Evolutionary conservation across 2,888 invertebrate species (phyloP).

Genomic region (Hirtodrosophila duncani): DNA sequence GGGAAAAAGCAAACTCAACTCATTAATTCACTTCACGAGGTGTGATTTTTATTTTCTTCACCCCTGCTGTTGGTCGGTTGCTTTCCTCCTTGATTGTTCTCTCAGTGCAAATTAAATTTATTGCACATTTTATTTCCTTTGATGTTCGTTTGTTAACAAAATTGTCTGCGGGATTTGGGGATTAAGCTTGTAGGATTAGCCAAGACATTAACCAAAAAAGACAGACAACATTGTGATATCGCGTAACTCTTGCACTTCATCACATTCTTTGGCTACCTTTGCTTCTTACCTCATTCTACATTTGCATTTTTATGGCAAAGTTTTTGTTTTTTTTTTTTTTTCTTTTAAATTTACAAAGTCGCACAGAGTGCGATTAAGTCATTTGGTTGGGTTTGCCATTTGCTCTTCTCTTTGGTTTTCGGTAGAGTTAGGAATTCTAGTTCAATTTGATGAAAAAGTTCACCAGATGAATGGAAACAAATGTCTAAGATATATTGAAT

Average conservation of each 20-base stretch:
- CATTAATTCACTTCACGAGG: slow-evolving; percentile 41
- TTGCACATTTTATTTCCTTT: slow-evolving; percentile 76
- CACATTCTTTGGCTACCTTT: slow-evolving; percentile 31
- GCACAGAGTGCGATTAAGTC: slow-evolving; percentile 66
- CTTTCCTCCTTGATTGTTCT: too few species aligned
- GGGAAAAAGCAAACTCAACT: slow-evolving; percentile 9
- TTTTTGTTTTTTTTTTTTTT: too few species aligned
- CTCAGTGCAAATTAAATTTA: slow-evolving; percentile 73
- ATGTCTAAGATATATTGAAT: too few species aligned
- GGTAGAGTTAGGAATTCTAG: too few species aligned
- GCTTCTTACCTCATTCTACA: slow-evolving; percentile 21
- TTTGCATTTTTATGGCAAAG: slow-evolving; percentile 68
- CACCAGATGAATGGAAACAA: too few species aligned
- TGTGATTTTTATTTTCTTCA: slow-evolving; percentile 49
- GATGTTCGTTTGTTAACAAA: slow-evolving; percentile 74
- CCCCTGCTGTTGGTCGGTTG: too few species aligned
- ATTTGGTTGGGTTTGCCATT: slow-evolving; percentile 47
- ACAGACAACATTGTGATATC: slow-evolving; percentile 63
- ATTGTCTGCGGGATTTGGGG: slow-evolving; percentile 49
- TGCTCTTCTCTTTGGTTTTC: too few species aligned
- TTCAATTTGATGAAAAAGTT: too few species aligned
- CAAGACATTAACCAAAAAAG: slow-evolving; percentile 64
- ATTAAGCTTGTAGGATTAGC: slow-evolving; percentile 70
- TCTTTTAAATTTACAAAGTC: too few species aligned
- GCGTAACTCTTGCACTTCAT: slow-evolving; percentile 69